These are phyloP conservation scores for Calonectris borealis DNA, from an alignment of 2,113 vertebrate genomes.

Conservation along the genomic window DNA sequence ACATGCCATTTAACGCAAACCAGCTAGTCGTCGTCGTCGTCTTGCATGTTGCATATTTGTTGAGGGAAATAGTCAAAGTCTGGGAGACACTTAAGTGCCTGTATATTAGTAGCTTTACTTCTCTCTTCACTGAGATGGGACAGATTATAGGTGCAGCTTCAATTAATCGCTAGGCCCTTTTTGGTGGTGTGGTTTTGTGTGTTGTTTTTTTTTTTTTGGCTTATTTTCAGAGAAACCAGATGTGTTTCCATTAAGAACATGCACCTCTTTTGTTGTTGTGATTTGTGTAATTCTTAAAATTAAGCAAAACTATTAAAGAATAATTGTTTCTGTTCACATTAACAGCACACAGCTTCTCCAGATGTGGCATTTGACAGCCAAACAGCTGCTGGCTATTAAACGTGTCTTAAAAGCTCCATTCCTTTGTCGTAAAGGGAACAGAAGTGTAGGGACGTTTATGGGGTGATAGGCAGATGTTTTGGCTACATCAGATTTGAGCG, in stretches of 20 bases:
- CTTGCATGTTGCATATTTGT: background rate
- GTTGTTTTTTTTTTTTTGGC: background rate
- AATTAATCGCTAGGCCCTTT: background rate
- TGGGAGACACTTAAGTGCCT: background rate
- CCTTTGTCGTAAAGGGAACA: conserved; percentile 66
- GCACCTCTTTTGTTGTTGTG: background rate
- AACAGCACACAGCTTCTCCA: conserved; percentile 56
- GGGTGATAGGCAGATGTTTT: conserved; percentile 73
- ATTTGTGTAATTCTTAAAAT: conserved; percentile 59
- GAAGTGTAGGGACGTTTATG: conserved; percentile 65
- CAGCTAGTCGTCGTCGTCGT: fast-evolving
- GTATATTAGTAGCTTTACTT: background rate
- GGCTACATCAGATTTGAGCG: conserved; percentile 2
- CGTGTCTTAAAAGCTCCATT: conserved; percentile 54
- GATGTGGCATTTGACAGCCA: conserved; percentile 65
- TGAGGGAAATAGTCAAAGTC: background rate
- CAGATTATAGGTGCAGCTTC: conserved; percentile 9
- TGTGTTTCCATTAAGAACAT: conserved; percentile 35
- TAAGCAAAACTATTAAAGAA: conserved; percentile 59
- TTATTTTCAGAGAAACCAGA: conserved; percentile 16
- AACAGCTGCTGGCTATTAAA: conserved; percentile 73
- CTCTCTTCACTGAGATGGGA: background rate
- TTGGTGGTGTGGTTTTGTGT: background rate
- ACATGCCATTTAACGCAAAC: background rate
- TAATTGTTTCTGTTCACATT: conserved; percentile 51